These are phyloP conservation scores for Cathartes aura DNA, from an alignment of 2,113 vertebrate genomes.

Conservation along the genomic window DNA sequence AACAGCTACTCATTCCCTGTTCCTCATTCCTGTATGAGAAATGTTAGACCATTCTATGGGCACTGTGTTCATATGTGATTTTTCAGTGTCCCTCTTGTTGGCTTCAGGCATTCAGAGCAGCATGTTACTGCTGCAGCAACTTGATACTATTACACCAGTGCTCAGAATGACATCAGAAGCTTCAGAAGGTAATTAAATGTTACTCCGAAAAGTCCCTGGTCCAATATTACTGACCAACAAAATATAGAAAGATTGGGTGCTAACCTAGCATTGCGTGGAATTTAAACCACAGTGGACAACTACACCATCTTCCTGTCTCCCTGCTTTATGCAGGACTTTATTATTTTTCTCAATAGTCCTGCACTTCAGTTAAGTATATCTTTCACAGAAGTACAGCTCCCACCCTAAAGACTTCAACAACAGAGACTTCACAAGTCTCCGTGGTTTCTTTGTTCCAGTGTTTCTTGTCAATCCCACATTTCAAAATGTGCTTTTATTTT, in stretches of 20 bases:
- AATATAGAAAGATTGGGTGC: not conserved
- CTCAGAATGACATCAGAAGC: not conserved
- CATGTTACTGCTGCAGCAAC: not conserved
- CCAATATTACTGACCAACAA: not conserved
- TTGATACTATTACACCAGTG: not conserved
- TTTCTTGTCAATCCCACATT: not conserved
- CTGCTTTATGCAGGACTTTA: not conserved
- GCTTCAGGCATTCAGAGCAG: not conserved
- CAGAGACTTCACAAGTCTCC: not conserved
- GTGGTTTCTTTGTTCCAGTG: not conserved
- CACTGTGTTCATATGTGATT: not conserved
- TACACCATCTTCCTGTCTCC: not conserved
- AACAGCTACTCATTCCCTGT: not conserved
- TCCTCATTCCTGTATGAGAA: not conserved
- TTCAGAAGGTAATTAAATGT: not conserved
- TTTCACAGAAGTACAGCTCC: not conserved
- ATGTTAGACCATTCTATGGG: not conserved
- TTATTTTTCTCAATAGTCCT: not conserved
- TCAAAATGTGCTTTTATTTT: not conserved
- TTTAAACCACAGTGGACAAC: not conserved
- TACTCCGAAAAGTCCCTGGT: not conserved
- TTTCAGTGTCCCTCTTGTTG: not conserved
- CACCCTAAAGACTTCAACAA: not conserved
- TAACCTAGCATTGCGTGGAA: not conserved
- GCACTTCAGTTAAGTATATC: not conserved